Evolutionary conservation across 2,797 vertebrate genomes (phyloP).

Genomic region (Falco novaeseelandiae): DNA sequence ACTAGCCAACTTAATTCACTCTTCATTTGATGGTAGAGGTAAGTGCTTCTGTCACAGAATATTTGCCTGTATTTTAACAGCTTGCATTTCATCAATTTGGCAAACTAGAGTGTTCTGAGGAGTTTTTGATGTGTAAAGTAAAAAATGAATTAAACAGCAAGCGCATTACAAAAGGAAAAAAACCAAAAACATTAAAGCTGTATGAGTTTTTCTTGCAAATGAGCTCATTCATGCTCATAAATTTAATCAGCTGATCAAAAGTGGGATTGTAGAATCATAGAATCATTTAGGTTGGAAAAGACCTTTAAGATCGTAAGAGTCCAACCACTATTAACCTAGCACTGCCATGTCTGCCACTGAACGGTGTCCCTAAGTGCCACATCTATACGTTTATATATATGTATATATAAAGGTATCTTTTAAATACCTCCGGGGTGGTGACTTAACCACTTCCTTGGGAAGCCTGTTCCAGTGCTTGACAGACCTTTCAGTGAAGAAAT

Average conservation of each 20-base stretch:
- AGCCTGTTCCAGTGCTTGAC: no score
- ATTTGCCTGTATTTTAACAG: not conserved
- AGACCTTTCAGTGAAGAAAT: no score
- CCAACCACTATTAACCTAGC: no score
- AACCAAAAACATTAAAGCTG: rapidly evolving
- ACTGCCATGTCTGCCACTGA: no score
- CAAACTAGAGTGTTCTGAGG: not conserved
- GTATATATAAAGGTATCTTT: no score
- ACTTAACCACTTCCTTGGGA: no score
- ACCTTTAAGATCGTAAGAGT: no score
- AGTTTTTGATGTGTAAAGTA: not conserved
- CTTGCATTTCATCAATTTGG: not conserved
- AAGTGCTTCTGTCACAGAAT: not conserved
- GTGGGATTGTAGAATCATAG: not conserved
- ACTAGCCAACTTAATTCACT: not conserved
- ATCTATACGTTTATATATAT: no score
- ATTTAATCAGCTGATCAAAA: not conserved
- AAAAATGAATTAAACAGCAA: not conserved
- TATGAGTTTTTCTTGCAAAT: not conserved
- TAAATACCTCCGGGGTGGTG: no score
- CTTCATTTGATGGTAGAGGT: constrained; percentile 60
- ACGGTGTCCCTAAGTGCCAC: no score
- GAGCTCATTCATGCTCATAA: not conserved
- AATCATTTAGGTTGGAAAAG: no score
- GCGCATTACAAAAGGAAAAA: not conserved